Evolutionary conservation across 1,140 invertebrate genomes (phyloP), one percentile per base, ranked within the genome.

Genomic region (Apocrypta bakeri): DNA sequence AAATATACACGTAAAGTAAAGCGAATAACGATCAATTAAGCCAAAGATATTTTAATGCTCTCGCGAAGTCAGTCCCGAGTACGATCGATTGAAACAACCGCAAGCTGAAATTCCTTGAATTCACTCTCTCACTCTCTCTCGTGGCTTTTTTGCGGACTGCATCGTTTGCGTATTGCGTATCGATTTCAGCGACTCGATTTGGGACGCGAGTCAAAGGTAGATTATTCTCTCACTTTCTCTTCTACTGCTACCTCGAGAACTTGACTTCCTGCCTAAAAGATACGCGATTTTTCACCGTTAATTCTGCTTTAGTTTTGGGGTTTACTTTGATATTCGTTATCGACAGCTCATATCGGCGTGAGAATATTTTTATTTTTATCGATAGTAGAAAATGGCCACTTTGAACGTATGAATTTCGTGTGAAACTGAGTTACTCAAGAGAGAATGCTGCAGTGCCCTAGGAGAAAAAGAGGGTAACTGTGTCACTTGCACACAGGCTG

Each of bases 11-110:
- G 71, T 24, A 42, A 73, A 73, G 71, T 9, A 48, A 73, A 73
- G 21, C 71, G 71, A 73, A 73, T 73, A 40, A 73, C 37, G 71
- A 42, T 48, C 21, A 73, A 73, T 73, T 73, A 73, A 73, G 21
- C 33, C 71, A 9, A 42, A 73, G 37, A 42, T 73, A 27, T 73
- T 73, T 73, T 73, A 73, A 73, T 73, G 37, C 71, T 48, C 37
- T 73, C 9, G 24, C 1, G 37, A 31, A 73, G 37, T 73, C 27
- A 27, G 11, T 73, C 33, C 9, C 21, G 21, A 21, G 33, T 31
- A 24, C 33, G 9, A 73, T 73, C 71, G 71, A 73, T 73, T 27
- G 71, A 27, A 73, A 73, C 42, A 73, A 31, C 71, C 71, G 24
- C 40, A 73, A 73, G 17, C 71, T 24, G 37, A 33, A 69, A 69